A percentile compares a stretch with the other conserved stretches of the same genome.
phyloP scores from a whole-genome alignment of 64 coral and sea anemone species.

The Porites lutea region DNA sequence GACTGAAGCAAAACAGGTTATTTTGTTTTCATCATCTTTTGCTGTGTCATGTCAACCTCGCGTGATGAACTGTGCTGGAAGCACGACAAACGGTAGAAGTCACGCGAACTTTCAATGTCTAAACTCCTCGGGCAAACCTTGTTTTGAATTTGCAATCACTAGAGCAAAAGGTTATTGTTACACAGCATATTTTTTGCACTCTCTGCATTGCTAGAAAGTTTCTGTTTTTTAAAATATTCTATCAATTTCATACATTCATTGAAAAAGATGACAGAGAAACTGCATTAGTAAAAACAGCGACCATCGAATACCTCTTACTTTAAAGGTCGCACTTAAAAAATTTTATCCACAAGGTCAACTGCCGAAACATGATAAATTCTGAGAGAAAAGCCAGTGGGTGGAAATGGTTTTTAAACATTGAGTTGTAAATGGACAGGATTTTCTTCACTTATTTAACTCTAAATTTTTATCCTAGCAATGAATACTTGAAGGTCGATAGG shows the following conservation, averaged over 20 bases:
- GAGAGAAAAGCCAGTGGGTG: too few species aligned
- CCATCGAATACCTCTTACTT: too few species aligned
- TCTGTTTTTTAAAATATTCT: not conserved
- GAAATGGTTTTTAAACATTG: too few species aligned
- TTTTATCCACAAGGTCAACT: too few species aligned
- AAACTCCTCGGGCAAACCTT: slow-evolving; percentile 27
- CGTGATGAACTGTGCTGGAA: not conserved
- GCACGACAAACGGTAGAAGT: not conserved
- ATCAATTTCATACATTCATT: not conserved
- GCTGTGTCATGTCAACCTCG: not conserved
- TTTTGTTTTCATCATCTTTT: not conserved
- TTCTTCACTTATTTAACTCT: not conserved
- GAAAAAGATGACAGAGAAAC: not conserved
- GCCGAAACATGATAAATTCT: too few species aligned
- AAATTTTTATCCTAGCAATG: not conserved
- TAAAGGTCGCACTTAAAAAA: too few species aligned
- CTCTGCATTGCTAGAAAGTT: not conserved
- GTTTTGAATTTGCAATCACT: not conserved
- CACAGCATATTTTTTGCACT: not conserved
- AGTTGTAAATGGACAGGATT: not conserved
- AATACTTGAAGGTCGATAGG: slow-evolving; percentile 4
- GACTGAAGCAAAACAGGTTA: not conserved
- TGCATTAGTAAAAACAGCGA: too few species aligned
- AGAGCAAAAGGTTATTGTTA: not conserved
- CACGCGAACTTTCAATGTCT: slow-evolving; percentile 11